phyloP scores from a whole-genome alignment of 2,797 vertebrate genomes.

The Orestias chungarensis region DNA sequence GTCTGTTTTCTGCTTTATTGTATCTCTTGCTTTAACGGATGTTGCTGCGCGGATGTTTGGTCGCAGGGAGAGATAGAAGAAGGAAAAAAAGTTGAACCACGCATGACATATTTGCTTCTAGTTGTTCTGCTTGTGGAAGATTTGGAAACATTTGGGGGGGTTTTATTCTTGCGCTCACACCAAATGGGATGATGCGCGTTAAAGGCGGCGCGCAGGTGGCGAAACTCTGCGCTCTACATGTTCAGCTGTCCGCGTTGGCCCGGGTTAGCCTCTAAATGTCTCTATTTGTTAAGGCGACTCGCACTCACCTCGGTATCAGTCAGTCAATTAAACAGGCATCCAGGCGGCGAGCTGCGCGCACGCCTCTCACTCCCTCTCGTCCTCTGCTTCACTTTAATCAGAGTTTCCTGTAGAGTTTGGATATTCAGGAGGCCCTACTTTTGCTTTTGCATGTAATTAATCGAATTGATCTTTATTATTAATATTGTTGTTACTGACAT shows the following conservation, averaged over 20 bases:
- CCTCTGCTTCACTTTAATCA: neutral
- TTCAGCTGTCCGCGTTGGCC: slow-evolving; percentile 70
- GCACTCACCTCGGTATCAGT: slow-evolving; percentile 82
- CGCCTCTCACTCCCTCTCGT: slow-evolving; percentile 27
- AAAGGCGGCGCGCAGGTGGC: slow-evolving; percentile 22
- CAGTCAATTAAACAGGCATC: slow-evolving; percentile 85
- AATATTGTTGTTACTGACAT: neutral
- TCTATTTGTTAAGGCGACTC: slow-evolving; percentile 80
- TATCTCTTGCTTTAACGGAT: neutral
- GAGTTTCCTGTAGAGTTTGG: slow-evolving; percentile 3
- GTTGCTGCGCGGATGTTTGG: neutral
- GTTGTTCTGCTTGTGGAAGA: neutral
- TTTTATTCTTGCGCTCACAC: neutral
- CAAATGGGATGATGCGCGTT: neutral
- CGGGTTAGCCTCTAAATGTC: slow-evolving; percentile 81
- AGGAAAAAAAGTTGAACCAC: slow-evolving; percentile 37
- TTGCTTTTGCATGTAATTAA: neutral
- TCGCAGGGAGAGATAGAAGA: neutral
- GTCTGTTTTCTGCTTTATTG: neutral
- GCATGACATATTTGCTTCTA: slow-evolving; percentile 19
- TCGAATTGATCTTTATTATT: neutral
- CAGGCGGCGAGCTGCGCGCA: slow-evolving; percentile 58
- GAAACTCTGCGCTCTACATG: slow-evolving; percentile 46
- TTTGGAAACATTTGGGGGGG: slow-evolving; percentile 32
- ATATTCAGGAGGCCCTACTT: neutral